A percentile compares a stretch with the other conserved stretches of the same genome.
Conservation (phyloP, 2,113 vertebrate genomes). For the Mustela nigripes region DNA sequence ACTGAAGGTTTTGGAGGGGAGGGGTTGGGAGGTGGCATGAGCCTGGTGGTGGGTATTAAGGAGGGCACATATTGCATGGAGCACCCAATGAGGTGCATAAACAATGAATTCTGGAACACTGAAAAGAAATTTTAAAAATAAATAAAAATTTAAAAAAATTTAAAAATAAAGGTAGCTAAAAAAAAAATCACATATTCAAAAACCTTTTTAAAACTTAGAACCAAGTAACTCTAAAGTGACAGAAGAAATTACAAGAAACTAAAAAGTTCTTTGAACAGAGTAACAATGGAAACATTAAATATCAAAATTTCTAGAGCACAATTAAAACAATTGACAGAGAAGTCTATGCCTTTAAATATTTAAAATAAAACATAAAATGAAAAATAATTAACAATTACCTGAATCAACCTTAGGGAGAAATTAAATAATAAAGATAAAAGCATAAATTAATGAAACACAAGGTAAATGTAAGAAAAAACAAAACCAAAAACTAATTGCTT, state of each 20-base stretch:
- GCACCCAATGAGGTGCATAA: no score
- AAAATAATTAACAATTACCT: neutral
- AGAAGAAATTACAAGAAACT: neutral
- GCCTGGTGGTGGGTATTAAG: no score
- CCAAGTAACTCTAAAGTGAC: neutral
- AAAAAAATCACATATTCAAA: neutral
- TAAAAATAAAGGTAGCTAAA: neutral
- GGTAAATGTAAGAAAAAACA: neutral
- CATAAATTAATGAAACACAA: neutral
- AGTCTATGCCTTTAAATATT: neutral
- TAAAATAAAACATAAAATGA: constrained; percentile 14
- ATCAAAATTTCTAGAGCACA: neutral
- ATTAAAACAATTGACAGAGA: neutral
- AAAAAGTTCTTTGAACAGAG: neutral
- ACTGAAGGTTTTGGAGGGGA: no score
- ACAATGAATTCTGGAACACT: no score
- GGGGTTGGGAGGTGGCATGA: no score
- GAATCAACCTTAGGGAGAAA: neutral
- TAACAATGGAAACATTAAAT: constrained; percentile 30
- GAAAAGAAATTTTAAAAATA: no score
- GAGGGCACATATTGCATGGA: no score
- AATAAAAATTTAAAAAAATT: no score
- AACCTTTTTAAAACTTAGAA: neutral
- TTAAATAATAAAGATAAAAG: neutral
- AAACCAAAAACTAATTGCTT: neutral